Base-by-base conservation (phyloP, 2,797 vertebrate species). In the Sebastes melanostomus region DNA sequence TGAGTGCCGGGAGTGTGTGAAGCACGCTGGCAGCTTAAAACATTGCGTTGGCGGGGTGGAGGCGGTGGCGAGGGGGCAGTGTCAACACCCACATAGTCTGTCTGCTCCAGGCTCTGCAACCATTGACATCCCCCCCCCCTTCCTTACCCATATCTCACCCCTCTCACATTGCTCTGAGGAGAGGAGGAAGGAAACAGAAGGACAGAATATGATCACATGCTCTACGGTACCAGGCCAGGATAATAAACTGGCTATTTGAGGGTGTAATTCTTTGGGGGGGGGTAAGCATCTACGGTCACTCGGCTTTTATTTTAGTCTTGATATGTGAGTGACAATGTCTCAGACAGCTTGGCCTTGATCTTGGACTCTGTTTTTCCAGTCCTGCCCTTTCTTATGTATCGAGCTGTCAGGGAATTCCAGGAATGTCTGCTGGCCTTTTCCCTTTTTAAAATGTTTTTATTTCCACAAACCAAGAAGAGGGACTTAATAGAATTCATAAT, bases 371-470 rank as follows among this genome's bases (percentile, higher is more conserved):
- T 97, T 96, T 97, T 97, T 97, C 96, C 96, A 97, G 95, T 96
- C 95, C 95, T 95, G 88, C 95, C 95, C 95, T 97, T 97, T 94
- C 95, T 97, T 95, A 95, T 95, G 93, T 96, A 95, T 96, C 76
- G 93, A 96, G 93, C 93, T 97, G 95, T 97, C 95, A 97, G 95
- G 92, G 96, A 97, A 98, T 98, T 96, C 94, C 93, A 95, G 86
- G 92, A 97, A 97, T 97, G 96, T 97, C 96, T 96, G 96, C 96
- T 96, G 96, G 93, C 93, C 94, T 94, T 95, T 93, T 92, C 85
- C 88, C 82, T 95, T 94, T 96, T 90, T 84, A 92, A 94, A 94
- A 89, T 90, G 88, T 94, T 96, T 96, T 95, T 94, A 94, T 95
- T 94, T 94, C 90, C 91, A 92, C 82, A 88, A 93, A 93, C 88